phyloP scores from a whole-genome alignment of 2,888 invertebrate genomes.

The Parnassius smintheus region DNA sequence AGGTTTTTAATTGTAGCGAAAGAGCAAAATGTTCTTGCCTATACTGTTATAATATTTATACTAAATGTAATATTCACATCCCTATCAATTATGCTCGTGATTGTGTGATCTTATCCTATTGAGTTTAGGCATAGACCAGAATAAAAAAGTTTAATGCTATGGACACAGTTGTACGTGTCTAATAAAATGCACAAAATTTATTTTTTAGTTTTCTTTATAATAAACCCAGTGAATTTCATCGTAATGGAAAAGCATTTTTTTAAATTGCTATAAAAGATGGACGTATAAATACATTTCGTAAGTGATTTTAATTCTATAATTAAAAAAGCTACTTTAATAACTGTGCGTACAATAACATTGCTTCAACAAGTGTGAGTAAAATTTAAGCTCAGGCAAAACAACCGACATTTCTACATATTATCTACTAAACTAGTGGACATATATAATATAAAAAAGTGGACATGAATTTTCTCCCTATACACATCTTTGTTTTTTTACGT shows the following conservation, averaged over 20 bases:
- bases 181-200: no score
- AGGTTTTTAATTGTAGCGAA: conserved; percentile 38
- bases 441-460: conserved; percentile 1
- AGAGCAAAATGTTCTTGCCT: conserved; percentile 27
- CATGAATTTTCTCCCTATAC: conserved; percentile 2
- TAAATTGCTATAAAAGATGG: conserved; percentile 1
- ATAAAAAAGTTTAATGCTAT: no score
- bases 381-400: conserved; percentile 74
- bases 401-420: conserved; percentile 48
- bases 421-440: conserved; percentile 32
- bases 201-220: no score
- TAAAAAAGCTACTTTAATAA: conserved; percentile 13
- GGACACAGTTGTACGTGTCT: no score
- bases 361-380: conserved; percentile 49
- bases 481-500: background rate
- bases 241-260: background rate
- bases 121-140: no score
- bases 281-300: conserved; percentile 1
- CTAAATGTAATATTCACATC: no score
- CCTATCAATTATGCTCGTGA: no score
- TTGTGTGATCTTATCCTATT: no score
- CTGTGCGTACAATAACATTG: conserved; percentile 47
- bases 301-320: conserved; percentile 16
- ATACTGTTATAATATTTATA: background rate
- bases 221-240: no score